Conservation (phyloP, 1,140 invertebrate genomes). For the Euschistus heros region DNA sequence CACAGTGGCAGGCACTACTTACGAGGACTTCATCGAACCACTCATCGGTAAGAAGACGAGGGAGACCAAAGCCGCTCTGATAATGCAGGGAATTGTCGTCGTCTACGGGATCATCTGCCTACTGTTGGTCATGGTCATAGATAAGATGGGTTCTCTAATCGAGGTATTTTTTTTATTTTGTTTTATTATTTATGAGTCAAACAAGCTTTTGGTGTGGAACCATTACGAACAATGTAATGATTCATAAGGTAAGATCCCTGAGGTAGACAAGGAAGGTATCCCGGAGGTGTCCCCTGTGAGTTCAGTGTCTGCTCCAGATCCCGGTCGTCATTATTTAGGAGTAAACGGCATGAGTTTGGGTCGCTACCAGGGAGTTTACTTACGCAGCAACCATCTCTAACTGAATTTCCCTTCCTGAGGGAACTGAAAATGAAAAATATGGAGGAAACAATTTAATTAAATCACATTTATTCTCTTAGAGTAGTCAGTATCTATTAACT, state of each 20-base stretch:
- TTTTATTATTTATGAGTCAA: background rate
- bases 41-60: constrained; percentile 35
- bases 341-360: too few species aligned
- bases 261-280: background rate
- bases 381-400: too few species aligned
- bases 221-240: background rate
- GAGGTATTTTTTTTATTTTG: constrained; percentile 34
- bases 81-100: constrained; percentile 48
- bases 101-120: constrained; percentile 46
- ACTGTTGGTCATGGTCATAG: constrained; percentile 47
- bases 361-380: too few species aligned
- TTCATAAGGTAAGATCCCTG: background rate
- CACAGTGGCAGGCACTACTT: constrained; percentile 52
- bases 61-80: constrained; percentile 37
- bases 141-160: constrained; percentile 46
- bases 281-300: too few species aligned
- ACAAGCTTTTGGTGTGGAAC: background rate
- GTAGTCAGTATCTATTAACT: too few species aligned
- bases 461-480: too few species aligned
- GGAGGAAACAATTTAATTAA: too few species aligned
- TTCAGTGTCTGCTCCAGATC: too few species aligned
- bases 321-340: too few species aligned
- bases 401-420: too few species aligned
- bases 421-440: too few species aligned
- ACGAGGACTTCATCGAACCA: constrained; percentile 49